Base-by-base conservation (phyloP, 2,888 invertebrate genomes). In the Orgyia antiqua region DNA sequence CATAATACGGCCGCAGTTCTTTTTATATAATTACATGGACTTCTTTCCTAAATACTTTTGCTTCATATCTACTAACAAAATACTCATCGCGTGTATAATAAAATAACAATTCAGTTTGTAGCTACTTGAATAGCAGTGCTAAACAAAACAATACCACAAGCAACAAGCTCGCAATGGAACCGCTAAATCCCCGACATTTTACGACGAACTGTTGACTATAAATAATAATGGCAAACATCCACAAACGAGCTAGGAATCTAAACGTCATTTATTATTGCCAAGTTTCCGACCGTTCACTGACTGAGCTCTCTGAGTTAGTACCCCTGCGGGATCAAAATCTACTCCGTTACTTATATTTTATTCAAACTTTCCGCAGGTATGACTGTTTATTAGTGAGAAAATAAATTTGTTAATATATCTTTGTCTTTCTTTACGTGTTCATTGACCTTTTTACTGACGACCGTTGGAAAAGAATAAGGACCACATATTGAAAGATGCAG, bases 331-430 rank as follows among this genome's bases (percentile, higher is more conserved):
- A 68, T 52, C 45, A 61, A 18, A 66, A 71, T 73, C 68, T 68
- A 70, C 77, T 74, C 65, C 47, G 61, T 51, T 57, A 59, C 70
- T 70, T 58, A 80, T 83, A 66, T 76, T 70, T 80, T 71, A 83
- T 83, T 79, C 72, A 80, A 59, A 53, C 65, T 73, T 75, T 74
- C 74, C 75, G 74, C 75, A 70, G 74, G 69, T 79, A 77, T 72
- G 70, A 73, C 71, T 77, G 73, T 77, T 79, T 75, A 76, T 82
- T 80, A 77, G 68, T 59, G 58, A 51, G 64, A 56, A 70, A 70
- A 75, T 72, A 76, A 73, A 69, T 71, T 63, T 45, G 38, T n/a
- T n/a, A n/a, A 36, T 45, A 40, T 31, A 36, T 58, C 63, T 66
- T 64, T 42, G 31, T 24, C 40, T 15, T 34, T 52, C 47, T 58